Percentiles rank a stretch among this genome's conserved stretches.
Evolutionary conservation across 2,113 vertebrate genomes (phyloP).

Genomic region (Balaeniceps rex): DNA sequence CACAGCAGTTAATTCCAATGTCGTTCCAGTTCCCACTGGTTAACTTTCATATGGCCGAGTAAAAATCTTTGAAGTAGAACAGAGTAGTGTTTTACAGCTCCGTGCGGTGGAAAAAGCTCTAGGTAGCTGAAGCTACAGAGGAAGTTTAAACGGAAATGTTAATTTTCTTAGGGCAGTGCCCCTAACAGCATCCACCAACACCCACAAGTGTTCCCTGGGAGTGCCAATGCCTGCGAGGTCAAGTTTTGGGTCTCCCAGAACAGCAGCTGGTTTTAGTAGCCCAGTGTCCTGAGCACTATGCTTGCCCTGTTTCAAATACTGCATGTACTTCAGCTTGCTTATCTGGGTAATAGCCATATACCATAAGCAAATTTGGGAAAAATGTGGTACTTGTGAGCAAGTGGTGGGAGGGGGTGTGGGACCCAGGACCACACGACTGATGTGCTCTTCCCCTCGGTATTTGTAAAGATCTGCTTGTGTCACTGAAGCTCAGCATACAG

Average conservation of each 20-base stretch:
- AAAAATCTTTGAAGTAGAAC: not conserved
- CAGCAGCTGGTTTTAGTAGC: not conserved
- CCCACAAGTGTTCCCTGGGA: not conserved
- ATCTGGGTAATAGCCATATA: accelerated
- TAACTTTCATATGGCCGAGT: not conserved
- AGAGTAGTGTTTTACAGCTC: not conserved
- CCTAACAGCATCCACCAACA: accelerated
- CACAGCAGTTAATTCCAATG: not conserved
- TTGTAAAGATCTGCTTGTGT: not conserved
- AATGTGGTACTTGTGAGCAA: too few relatives aligned
- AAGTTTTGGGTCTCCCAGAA: not conserved
- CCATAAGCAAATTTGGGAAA: not conserved
- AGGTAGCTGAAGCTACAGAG: not conserved
- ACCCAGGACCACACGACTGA: not conserved
- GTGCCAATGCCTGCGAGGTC: not conserved
- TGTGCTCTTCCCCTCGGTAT: accelerated
- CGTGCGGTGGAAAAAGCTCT: not conserved
- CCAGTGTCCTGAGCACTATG: too few relatives aligned
- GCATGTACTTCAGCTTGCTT: not conserved
- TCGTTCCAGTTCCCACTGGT: not conserved
- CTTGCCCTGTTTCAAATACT: not conserved
- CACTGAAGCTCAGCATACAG: not conserved
- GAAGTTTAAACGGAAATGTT: not conserved
- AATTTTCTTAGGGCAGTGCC: not conserved
- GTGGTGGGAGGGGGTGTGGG: too few relatives aligned